Percentiles rank a stretch among this genome's conserved stretches.
These are phyloP conservation scores for Callionymus lyra DNA, from an alignment of 2,113 vertebrate genomes.

Conservation along the genomic window DNA sequence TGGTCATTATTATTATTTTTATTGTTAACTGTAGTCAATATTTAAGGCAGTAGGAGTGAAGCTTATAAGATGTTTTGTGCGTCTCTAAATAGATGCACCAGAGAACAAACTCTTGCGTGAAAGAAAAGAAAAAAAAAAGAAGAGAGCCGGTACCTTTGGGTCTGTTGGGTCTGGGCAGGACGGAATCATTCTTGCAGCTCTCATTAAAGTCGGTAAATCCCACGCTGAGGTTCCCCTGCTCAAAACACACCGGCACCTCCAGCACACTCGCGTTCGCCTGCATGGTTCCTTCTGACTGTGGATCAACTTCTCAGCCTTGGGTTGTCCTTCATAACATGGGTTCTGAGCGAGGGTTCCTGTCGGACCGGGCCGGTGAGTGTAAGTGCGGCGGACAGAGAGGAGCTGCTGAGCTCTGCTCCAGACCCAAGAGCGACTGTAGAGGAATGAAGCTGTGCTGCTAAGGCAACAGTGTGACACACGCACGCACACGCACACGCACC, in stretches of 20 bases:
- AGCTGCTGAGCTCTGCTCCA: too few species aligned
- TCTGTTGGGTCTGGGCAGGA: conserved; percentile 6
- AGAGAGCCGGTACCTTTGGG: conserved; percentile 22
- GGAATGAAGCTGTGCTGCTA: conserved; percentile 53
- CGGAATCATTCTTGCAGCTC: conserved; percentile 31
- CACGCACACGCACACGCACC: not conserved
- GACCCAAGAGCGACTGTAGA: conserved; percentile 26
- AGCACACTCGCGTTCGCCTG: conserved; percentile 22
- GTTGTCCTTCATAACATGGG: conserved; percentile 18
- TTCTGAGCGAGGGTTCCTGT: too few species aligned
- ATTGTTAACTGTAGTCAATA: too few species aligned
- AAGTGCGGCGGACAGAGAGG: too few species aligned
- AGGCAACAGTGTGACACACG: conserved; percentile 27
- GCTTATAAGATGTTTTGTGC: too few species aligned
- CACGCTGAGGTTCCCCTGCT: conserved; percentile 37
- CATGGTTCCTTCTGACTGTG: conserved; percentile 6
- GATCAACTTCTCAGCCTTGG: conserved; percentile 10
- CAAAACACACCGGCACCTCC: conserved; percentile 13
- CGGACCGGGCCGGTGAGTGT: too few species aligned
- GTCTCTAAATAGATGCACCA: not conserved
- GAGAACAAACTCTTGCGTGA: not conserved
- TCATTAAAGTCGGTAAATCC: conserved; percentile 23
- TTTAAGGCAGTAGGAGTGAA: too few species aligned
- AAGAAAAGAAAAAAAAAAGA: not conserved
- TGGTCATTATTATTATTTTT: too few species aligned